Conservation (phyloP, 53 echinoderm and acorn worm species). For the Temnopleurus reevesii region DNA sequence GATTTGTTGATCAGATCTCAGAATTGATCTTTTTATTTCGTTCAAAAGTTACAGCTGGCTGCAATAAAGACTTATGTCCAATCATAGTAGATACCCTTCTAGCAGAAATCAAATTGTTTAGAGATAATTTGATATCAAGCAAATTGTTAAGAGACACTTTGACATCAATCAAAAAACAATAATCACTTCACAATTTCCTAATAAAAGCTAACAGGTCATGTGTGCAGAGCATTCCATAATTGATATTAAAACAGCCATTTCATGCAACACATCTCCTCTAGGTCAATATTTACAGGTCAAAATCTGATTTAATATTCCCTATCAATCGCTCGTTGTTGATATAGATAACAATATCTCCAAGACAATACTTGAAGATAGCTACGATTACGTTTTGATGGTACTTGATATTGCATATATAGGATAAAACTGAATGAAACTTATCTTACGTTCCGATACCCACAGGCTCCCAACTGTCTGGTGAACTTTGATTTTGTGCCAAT, state of each 20-base stretch:
- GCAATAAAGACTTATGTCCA: too few species aligned
- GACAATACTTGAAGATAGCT: background rate
- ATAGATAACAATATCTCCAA: constrained; percentile 1
- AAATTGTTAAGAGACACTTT: too few species aligned
- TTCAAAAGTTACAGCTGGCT: too few species aligned
- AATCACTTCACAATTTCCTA: background rate
- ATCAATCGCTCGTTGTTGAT: background rate
- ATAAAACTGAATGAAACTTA: background rate
- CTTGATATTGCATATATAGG: background rate
- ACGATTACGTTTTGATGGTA: constrained; percentile 9
- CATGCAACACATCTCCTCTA: background rate
- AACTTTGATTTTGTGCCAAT: background rate
- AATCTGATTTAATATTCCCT: background rate
- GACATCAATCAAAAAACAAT: background rate
- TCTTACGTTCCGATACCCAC: background rate
- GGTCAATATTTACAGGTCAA: constrained; percentile 27
- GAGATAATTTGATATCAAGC: too few species aligned
- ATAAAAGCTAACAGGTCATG: background rate
- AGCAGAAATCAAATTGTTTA: too few species aligned
- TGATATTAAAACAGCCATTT: background rate
- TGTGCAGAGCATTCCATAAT: background rate
- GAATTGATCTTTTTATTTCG: too few species aligned
- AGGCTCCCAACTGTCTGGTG: background rate
- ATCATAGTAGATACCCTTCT: too few species aligned
- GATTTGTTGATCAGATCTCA: too few species aligned